Conservation (phyloP, 2,797 vertebrate species). For the Schizothorax lantsangensis region DNA sequence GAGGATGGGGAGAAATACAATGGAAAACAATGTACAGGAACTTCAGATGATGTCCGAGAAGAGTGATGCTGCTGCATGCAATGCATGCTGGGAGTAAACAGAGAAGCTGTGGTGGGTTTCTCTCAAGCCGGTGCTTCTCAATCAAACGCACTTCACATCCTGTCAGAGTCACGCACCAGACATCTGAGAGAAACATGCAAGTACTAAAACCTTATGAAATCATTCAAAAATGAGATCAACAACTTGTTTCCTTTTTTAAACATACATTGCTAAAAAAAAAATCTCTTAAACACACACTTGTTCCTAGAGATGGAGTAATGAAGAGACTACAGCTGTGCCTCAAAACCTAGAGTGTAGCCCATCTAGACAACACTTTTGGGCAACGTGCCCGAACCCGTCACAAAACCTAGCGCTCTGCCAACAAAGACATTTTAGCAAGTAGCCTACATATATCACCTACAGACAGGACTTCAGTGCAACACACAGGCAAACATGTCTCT, state of each 20-base stretch:
- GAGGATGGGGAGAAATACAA: not conserved
- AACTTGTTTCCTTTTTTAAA: constrained; percentile 20
- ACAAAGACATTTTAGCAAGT: not conserved
- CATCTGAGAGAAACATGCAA: constrained; percentile 12
- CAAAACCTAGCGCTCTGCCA: not conserved
- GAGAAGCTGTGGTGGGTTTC: constrained; percentile 10
- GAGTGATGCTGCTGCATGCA: constrained; percentile 52
- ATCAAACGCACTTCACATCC: constrained; percentile 18
- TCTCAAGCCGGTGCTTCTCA: not conserved
- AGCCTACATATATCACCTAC: not conserved
- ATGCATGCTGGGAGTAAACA: constrained; percentile 63
- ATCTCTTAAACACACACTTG: not conserved
- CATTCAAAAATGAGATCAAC: constrained; percentile 2
- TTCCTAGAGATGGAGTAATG: not conserved
- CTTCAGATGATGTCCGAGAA: constrained; percentile 50
- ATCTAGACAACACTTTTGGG: not conserved
- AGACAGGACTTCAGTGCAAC: not conserved
- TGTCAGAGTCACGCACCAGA: constrained; percentile 5
- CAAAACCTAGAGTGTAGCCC: not conserved
- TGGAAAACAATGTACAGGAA: constrained; percentile 46
- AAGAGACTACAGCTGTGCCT: not conserved
- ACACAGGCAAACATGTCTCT: not conserved
- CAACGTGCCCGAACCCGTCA: not conserved
- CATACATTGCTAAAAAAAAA: not conserved
- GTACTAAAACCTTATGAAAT: not conserved